Percentiles rank a stretch among this genome's conserved stretches.
Conservation (phyloP, 1,140 invertebrate species). For the Arion vulgaris region DNA sequence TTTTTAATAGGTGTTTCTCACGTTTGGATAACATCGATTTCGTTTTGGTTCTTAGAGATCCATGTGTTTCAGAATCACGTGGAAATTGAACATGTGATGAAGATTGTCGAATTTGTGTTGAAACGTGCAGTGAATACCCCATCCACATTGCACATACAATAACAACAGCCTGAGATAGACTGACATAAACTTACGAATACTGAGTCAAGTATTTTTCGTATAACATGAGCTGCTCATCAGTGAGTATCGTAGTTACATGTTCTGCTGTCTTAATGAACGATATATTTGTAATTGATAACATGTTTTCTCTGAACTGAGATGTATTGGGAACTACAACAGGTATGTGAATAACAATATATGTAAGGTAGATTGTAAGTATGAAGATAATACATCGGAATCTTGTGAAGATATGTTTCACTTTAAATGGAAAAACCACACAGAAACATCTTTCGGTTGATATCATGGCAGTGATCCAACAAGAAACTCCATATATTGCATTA, state of each 20-base stretch:
- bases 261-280: not conserved
- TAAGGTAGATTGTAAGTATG: not conserved
- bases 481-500: too few species aligned
- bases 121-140: not conserved
- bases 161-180: not conserved
- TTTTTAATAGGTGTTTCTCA: not conserved
- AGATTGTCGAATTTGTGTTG: not conserved
- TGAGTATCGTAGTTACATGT: not conserved
- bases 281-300: not conserved
- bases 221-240: too few species aligned
- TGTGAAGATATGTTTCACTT: too few species aligned
- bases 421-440: too few species aligned
- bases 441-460: too few species aligned
- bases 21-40: not conserved
- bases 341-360: not conserved
- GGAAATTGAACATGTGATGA: too few species aligned
- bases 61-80: too few species aligned
- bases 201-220: not conserved
- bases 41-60: not conserved
- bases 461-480: too few species aligned
- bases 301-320: too few species aligned
- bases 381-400: too few species aligned
- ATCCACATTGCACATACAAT: conserved; percentile 16
- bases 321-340: not conserved
- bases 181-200: too few species aligned